Evolutionary conservation across 2,888 invertebrate species (phyloP).

Genomic region (Phragmatobia fuliginosa): DNA sequence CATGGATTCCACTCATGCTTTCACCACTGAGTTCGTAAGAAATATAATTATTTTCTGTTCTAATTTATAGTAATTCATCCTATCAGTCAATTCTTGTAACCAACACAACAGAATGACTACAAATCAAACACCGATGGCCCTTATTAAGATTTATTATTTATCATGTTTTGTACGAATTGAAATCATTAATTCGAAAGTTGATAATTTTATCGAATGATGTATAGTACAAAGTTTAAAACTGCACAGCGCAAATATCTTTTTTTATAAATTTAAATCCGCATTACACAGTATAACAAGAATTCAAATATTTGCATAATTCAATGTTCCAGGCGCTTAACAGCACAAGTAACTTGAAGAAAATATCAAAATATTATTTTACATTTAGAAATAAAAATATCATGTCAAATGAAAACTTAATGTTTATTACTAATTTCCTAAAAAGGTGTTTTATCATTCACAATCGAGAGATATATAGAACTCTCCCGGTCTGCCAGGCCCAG

Average conservation of each 20-base stretch:
- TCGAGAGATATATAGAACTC: no score
- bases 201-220: not conserved
- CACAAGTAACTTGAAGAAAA: not conserved
- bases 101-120: not conserved
- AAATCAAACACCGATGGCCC: not conserved
- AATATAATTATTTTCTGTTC: no score
- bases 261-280: not conserved
- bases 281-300: not conserved
- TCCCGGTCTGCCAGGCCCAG: no score
- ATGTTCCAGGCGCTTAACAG: not conserved
- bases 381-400: not conserved
- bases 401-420: not conserved
- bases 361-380: not conserved
- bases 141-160: not conserved
- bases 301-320: not conserved
- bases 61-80: not conserved
- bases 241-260: not conserved
- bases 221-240: not conserved
- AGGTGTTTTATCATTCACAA: not conserved
- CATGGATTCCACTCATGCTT: no score
- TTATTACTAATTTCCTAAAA: not conserved
- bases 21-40: no score
- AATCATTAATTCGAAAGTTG: not conserved
- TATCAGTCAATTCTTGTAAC: not conserved
- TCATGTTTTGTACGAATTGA: not conserved